Evolutionary conservation across 2,888 invertebrate species (phyloP).

Genomic region (Brenthis ino): DNA sequence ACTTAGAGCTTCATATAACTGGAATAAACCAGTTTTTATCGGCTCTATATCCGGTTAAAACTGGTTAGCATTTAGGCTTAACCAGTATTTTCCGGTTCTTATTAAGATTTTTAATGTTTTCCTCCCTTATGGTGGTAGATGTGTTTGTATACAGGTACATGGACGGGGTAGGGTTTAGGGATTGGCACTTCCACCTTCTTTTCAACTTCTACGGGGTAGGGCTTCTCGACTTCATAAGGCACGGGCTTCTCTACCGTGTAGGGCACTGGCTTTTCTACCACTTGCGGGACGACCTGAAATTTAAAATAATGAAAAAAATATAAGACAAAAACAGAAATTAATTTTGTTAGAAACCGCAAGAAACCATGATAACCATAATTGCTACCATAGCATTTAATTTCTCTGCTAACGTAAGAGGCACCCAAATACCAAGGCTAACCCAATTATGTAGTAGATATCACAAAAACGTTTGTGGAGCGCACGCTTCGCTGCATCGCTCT

Average conservation of each 20-base stretch:
- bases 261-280: slow-evolving; percentile 87
- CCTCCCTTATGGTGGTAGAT: slow-evolving; percentile 85
- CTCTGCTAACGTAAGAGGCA: too few relatives aligned
- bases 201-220: slow-evolving; percentile 88
- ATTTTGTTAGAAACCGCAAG: too few relatives aligned
- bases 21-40: slow-evolving; percentile 38
- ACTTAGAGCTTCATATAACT: slow-evolving; percentile 41
- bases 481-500: slow-evolving; percentile 64
- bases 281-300: slow-evolving; percentile 84
- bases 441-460: slow-evolving; percentile 17
- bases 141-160: slow-evolving; percentile 88
- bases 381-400: too few relatives aligned
- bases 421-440: not conserved
- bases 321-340: too few relatives aligned
- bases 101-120: slow-evolving; percentile 67
- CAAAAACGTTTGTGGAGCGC: slow-evolving; percentile 25
- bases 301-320: slow-evolving; percentile 21
- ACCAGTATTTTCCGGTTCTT: slow-evolving; percentile 18
- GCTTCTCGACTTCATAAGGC: slow-evolving; percentile 87
- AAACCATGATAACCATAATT: too few relatives aligned
- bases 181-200: slow-evolving; percentile 88
- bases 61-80: slow-evolving; percentile 25
- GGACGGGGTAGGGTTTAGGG: slow-evolving; percentile 88
- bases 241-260: slow-evolving; percentile 88
- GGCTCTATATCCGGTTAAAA: slow-evolving; percentile 20